Conservation (phyloP, 2,113 vertebrate genomes). For the Podilymbus podiceps region DNA sequence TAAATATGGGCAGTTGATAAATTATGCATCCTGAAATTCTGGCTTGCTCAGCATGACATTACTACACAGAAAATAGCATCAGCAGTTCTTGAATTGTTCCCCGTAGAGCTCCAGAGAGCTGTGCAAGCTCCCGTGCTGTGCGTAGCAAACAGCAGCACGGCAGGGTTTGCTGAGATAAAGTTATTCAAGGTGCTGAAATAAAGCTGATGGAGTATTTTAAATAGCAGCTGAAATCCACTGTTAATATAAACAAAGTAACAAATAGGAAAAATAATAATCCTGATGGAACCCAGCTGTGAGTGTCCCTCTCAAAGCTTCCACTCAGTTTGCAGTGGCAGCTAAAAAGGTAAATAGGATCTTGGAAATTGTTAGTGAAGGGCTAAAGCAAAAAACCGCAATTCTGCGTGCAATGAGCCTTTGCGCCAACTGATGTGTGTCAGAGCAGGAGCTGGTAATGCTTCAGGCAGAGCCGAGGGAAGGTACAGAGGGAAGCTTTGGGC, state of each 20-base stretch:
- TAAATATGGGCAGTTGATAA: neutral
- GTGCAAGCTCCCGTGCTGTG: neutral
- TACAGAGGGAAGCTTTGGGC: neutral
- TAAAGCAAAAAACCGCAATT: neutral
- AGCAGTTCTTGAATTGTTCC: neutral
- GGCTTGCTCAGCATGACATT: neutral
- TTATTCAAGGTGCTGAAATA: neutral
- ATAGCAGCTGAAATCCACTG: neutral
- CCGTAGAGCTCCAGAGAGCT: neutral
- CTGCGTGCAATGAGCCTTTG: neutral
- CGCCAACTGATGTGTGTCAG: neutral
- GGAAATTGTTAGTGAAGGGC: neutral
- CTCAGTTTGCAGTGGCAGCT: fast-evolving
- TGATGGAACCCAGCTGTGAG: neutral
- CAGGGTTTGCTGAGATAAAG: neutral
- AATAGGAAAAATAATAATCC: neutral
- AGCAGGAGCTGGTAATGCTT: neutral
- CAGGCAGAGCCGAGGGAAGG: neutral
- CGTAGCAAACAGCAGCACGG: neutral
- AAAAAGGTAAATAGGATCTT: neutral
- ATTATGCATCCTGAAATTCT: neutral
- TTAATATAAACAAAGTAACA: neutral
- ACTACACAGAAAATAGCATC: neutral
- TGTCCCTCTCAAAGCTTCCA: neutral
- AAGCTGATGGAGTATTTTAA: neutral